Evolutionary conservation across 2,113 vertebrate species (phyloP).

Genomic region (Leucopsar rothschildi): DNA sequence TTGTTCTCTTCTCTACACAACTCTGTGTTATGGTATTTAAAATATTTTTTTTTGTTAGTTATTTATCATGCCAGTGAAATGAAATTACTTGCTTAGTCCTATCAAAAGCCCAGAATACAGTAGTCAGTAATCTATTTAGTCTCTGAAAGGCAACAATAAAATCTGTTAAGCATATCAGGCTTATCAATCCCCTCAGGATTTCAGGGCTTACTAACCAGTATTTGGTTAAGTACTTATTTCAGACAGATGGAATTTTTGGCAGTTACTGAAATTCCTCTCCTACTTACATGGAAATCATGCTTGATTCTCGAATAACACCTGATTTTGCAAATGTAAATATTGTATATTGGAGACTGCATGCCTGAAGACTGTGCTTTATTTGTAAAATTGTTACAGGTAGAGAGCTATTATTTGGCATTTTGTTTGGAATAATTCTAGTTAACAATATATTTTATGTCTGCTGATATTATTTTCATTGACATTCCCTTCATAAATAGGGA

Average conservation of each 20-base stretch:
- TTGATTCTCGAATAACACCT: neutral
- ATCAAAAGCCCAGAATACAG: neutral
- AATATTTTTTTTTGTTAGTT: neutral
- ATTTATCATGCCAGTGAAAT: neutral
- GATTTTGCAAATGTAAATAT: neutral
- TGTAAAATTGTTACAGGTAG: neutral
- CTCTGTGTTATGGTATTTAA: neutral
- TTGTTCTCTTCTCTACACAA: neutral
- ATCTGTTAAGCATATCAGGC: slow-evolving; percentile 14
- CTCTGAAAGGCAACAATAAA: slow-evolving; percentile 1
- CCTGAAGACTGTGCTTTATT: neutral
- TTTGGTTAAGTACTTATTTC: slow-evolving; percentile 28
- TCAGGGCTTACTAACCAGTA: slow-evolving; percentile 7
- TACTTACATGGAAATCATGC: neutral
- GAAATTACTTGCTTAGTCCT: neutral
- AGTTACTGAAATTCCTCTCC: slow-evolving; percentile 17
- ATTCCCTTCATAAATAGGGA: neutral
- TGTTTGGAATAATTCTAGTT: neutral
- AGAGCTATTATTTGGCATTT: neutral
- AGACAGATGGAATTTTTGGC: slow-evolving; percentile 40
- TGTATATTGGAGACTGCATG: neutral
- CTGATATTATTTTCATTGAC: neutral
- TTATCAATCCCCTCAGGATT: slow-evolving; percentile 10
- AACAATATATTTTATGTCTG: neutral
- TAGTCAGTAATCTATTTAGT: neutral